phyloP scores from a whole-genome alignment of 2,113 vertebrate species.

The Spheniscus mendiculus region DNA sequence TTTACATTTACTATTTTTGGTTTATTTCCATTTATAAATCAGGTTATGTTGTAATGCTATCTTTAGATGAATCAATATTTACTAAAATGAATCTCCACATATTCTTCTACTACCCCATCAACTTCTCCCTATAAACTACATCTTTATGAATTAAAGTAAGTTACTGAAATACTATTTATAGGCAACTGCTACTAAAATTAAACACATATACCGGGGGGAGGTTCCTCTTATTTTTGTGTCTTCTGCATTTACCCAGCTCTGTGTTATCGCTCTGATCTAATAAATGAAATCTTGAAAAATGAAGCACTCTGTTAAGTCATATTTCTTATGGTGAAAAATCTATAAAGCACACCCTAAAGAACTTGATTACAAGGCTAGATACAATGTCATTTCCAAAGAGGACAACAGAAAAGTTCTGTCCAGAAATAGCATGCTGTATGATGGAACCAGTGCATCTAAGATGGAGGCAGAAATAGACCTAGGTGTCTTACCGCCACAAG shows the following conservation, averaged over 20 bases:
- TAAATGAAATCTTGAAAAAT: not conserved
- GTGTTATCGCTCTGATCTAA: not conserved
- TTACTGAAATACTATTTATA: not conserved
- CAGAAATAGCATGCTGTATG: not conserved
- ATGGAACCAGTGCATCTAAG: not conserved
- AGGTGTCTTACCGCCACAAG: not conserved
- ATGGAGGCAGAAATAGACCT: not conserved
- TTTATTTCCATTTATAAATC: not conserved
- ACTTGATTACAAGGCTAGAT: not conserved
- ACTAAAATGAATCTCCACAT: not conserved
- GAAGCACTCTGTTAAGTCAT: not conserved
- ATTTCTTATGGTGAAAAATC: not conserved
- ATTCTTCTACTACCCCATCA: not conserved
- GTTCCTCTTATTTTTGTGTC: not conserved
- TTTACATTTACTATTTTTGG: not conserved
- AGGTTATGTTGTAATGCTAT: not conserved
- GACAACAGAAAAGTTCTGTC: not conserved
- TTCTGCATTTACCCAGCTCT: not conserved
- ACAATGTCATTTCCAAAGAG: not conserved
- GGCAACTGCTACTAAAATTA: not conserved
- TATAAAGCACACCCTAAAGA: not conserved
- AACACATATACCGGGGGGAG: not conserved
- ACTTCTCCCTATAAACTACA: not conserved
- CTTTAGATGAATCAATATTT: not conserved
- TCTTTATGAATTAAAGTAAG: not conserved